A percentile compares a stretch with the other conserved stretches of the same genome.
phyloP scores from a whole-genome alignment of 2,888 invertebrate species.

The Lepetodrilus schrolli region DNA sequence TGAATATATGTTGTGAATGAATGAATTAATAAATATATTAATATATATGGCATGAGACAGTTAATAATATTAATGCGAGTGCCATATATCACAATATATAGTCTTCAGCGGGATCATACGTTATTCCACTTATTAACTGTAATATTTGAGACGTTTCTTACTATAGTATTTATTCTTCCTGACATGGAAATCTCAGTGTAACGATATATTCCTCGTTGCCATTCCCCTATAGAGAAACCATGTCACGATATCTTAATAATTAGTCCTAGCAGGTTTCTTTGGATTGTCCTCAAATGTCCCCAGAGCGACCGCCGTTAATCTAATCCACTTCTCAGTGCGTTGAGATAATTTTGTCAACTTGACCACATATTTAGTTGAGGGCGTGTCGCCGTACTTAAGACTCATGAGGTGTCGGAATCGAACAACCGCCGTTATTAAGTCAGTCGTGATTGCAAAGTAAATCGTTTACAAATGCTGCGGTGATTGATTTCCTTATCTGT shows the following conservation, averaged over 20 bases:
- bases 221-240: not conserved
- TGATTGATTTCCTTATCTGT: not conserved
- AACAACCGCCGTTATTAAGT: conserved; percentile 17
- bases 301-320: not conserved
- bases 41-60: too few relatives aligned
- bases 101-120: too few relatives aligned
- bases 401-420: not conserved
- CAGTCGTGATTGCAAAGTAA: conserved; percentile 18
- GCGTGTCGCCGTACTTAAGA: not conserved
- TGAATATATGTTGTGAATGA: too few relatives aligned
- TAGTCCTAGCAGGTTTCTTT: not conserved
- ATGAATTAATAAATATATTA: too few relatives aligned
- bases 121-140: too few relatives aligned
- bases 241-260: conserved; percentile 12
- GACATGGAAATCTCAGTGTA: not conserved
- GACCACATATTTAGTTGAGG: not conserved
- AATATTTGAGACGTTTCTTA: too few relatives aligned
- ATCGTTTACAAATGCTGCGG: not conserved
- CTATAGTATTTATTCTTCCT: too few relatives aligned
- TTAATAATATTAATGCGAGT: too few relatives aligned
- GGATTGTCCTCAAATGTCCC: not conserved
- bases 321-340: not conserved
- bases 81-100: too few relatives aligned
- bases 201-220: too few relatives aligned
- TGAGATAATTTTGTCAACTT: not conserved